Evolutionary conservation across 2,888 invertebrate genomes (phyloP).

Genomic region (Arrhopalites spinosus): DNA sequence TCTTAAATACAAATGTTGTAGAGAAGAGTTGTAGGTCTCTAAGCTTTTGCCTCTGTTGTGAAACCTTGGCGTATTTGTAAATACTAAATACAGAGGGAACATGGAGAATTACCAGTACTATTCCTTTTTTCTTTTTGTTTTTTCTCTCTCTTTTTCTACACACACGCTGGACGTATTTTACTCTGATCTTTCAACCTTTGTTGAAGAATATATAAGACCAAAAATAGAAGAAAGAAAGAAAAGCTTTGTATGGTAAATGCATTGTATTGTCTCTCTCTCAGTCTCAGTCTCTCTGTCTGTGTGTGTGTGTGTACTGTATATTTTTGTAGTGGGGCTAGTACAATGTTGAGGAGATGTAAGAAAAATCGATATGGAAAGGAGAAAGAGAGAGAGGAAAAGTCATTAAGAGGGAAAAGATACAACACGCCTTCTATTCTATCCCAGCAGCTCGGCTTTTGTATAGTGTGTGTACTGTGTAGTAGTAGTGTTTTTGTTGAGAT

Average conservation of each 20-base stretch:
- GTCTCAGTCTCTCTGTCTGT: not conserved
- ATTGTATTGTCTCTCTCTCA: not conserved
- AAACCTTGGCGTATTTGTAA: too few species aligned
- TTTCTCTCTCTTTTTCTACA: too few species aligned
- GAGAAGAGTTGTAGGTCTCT: not conserved
- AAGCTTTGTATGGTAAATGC: not conserved
- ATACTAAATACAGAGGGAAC: not conserved
- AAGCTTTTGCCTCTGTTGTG: too few species aligned
- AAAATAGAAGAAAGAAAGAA: not conserved
- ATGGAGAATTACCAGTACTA: not conserved
- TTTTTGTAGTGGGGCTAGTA: not conserved
- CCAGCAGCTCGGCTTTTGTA: slow-evolving; percentile 13
- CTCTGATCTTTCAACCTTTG: too few species aligned
- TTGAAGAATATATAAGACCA: too few species aligned
- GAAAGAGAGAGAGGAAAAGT: slow-evolving; percentile 47
- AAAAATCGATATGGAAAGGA: slow-evolving; percentile 53
- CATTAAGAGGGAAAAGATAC: slow-evolving; percentile 49
- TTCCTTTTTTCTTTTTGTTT: not conserved
- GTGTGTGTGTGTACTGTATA: not conserved
- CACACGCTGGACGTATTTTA: not conserved
- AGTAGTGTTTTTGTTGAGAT: too few species aligned
- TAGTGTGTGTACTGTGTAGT: too few species aligned
- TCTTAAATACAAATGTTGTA: too few species aligned
- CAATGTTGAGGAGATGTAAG: slow-evolving; percentile 14
- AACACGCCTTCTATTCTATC: slow-evolving; percentile 39